Evolutionary conservation across 2,888 invertebrate genomes (phyloP).

Genomic region (Caenorhabditis sp.): DNA sequence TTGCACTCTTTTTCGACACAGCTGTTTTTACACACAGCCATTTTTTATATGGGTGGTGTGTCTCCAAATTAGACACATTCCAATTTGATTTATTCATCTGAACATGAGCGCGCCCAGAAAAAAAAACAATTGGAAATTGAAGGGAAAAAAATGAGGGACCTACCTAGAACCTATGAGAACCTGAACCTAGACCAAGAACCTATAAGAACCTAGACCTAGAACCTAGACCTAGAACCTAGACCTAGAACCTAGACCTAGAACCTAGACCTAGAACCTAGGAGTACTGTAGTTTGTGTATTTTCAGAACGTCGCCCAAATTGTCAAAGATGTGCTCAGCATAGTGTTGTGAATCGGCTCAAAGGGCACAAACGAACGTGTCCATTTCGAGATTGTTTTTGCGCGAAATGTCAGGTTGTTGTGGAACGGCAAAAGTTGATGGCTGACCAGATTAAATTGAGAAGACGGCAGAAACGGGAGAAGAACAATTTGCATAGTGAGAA

Average conservation of each 20-base stretch:
- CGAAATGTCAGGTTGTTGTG: constrained; percentile 60
- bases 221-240: too few relatives aligned
- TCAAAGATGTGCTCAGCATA: constrained; percentile 64
- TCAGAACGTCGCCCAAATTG: constrained; percentile 65
- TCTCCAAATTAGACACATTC: neutral
- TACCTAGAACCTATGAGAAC: too few relatives aligned
- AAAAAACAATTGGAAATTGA: neutral
- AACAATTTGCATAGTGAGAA: constrained; percentile 41
- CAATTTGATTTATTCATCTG: neutral
- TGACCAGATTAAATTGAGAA: constrained; percentile 61
- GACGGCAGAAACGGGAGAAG: constrained; percentile 61
- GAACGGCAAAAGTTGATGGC: constrained; percentile 64
- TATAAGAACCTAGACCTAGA: too few relatives aligned
- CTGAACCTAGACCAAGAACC: too few relatives aligned
- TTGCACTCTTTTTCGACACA: neutral
- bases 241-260: too few relatives aligned
- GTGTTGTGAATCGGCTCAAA: constrained; percentile 55
- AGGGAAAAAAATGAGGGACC: neutral
- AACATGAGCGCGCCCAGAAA: neutral
- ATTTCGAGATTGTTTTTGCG: constrained; percentile 57
- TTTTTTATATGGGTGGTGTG: neutral
- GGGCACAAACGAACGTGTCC: constrained; percentile 62
- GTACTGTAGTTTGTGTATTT: neutral
- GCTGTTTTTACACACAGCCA: neutral
- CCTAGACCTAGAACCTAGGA: too few relatives aligned